Base-by-base conservation (phyloP, 2,113 vertebrate genomes). In the Percina caprodes region DNA sequence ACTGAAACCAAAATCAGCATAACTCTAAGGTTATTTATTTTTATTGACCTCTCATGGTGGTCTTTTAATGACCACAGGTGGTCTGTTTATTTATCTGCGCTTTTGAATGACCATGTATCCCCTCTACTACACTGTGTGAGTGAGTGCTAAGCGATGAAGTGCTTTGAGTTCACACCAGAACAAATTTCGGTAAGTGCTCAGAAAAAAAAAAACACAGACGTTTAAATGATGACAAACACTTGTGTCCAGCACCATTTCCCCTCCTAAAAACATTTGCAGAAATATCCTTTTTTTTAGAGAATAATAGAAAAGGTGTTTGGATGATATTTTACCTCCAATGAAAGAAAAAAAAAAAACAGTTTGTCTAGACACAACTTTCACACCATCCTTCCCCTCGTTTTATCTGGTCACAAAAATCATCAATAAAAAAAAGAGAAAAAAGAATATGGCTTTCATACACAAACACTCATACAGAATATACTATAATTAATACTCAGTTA, bases 361-460 rank as follows among this genome's bases (percentile, higher is more conserved):
- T 59, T 72, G 55, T 74, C 59, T 69, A 45, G 69, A 89, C 55
- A 60, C 8, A 51, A 71, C 78, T 68, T 79, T 69, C 39, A 80
- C 46, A 69, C 35, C 16, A 63, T 74, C 63, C 24, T 18, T 76
- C 42, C 67, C 9, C 9, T 9, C 9, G 46, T 83, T 78, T 87
- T 54, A 74, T 77, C 74, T 71, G 70, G 60, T 62, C 26, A 45
- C 77, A 74, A 59, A 77, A 77, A 82, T 42, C 10, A 65, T 70
- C 19, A 76, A 66, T 49, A 77, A 26, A 71, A 54, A 69, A 24
- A 45, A 35, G 30, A 35, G 4, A 66, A 45, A 62, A 76, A 79
- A 77, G 30, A 90, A 90, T 93, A 94, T 93, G 92, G 93, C 93
- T 94, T 94, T 92, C 86, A 86, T 85, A 92, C 91, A 92, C 84